Base-by-base conservation (phyloP, 2,797 vertebrate species). In the Hoplostethus atlanticus region DNA sequence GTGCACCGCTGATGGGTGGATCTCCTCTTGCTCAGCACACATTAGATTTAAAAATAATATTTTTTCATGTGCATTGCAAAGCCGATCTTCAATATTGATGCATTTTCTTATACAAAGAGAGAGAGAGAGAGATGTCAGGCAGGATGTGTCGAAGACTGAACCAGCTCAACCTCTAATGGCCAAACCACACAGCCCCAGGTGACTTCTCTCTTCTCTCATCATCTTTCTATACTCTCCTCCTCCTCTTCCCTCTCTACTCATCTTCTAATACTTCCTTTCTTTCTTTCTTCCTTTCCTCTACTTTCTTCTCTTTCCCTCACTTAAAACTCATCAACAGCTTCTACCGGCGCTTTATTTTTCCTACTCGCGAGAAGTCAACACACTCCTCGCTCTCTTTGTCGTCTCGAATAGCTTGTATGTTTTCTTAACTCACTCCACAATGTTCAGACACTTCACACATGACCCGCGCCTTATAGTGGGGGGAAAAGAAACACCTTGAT, bases 111-210 rank as follows among this genome's bases (percentile, higher is more conserved):
- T 34, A 6, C 6, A 6, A 34, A 34, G 31, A 34, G 3, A 34
- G 31, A 4, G 31, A 21, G 21, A 21, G 21, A 21, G 21, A 21
- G 21, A 34, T 34, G 31, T 34, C 31, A 34, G 6, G 31, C 3
- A 34, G 31, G 31, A 34, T 34, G 31, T 34, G 31, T 6, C 3
- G 3, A 4, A 4, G 31, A 1, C 34, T 34, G 73, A 87, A 79
- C 67, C 79, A 74, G 77, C 73, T 90, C 83, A 90, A 82, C 64
- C 67, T 85, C 25, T 78, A 81, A 72, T 87, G 85, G 81, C 69
- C 68, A 75, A 83, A 81, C 74, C 62, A 56, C 3, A 46, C 58
- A 28, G 79, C 80, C 69, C 77, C 63, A 60, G 68, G 74, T 65
- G 65, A 80, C 56, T 69, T 13, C 54, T 69, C 66, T 10, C 56